Percentiles rank a stretch among this genome's conserved stretches.
phyloP scores from a whole-genome alignment of 1,140 invertebrate genomes.

The Drosophila bocki region DNA sequence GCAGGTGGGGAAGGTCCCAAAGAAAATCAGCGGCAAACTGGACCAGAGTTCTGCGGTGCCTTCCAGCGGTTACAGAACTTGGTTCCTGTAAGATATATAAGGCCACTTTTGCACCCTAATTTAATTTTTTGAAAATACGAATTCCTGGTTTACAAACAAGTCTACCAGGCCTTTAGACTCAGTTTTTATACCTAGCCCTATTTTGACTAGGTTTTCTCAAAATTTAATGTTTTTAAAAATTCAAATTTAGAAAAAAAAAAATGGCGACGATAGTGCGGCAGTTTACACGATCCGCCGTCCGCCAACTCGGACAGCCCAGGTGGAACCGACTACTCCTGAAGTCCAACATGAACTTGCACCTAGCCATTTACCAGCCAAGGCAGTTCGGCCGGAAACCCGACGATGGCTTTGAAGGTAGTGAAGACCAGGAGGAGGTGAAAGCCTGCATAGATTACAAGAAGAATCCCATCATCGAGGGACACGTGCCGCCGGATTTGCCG shows the following conservation, averaged over 20 bases:
- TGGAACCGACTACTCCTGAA: conserved; percentile 6
- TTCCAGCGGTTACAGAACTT: conserved; percentile 2
- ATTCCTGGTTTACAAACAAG: not conserved
- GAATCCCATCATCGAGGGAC: not conserved
- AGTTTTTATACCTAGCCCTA: not conserved
- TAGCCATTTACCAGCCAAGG: not conserved
- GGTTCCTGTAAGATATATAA: not conserved
- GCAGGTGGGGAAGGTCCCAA: conserved; percentile 2
- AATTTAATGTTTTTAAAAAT: conserved; percentile 17
- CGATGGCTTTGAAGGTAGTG: no score
- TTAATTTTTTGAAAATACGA: not conserved
- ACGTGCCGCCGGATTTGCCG: not conserved
- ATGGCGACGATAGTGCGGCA: conserved; percentile 7
- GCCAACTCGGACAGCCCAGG: not conserved
- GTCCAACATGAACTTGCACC: not conserved
- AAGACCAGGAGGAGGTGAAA: not conserved
- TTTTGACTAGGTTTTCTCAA: not conserved
- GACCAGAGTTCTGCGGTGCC: conserved; percentile 8
- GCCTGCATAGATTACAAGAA: conserved; percentile 9
- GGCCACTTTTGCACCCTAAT: not conserved
- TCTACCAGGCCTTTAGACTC: not conserved
- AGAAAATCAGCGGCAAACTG: conserved; percentile 13
- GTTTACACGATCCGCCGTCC: not conserved
- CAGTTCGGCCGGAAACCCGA: not conserved
- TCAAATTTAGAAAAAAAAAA: not conserved